Base-by-base conservation (phyloP, 2,113 vertebrate genomes). In the Tachuris rubrigastra region DNA sequence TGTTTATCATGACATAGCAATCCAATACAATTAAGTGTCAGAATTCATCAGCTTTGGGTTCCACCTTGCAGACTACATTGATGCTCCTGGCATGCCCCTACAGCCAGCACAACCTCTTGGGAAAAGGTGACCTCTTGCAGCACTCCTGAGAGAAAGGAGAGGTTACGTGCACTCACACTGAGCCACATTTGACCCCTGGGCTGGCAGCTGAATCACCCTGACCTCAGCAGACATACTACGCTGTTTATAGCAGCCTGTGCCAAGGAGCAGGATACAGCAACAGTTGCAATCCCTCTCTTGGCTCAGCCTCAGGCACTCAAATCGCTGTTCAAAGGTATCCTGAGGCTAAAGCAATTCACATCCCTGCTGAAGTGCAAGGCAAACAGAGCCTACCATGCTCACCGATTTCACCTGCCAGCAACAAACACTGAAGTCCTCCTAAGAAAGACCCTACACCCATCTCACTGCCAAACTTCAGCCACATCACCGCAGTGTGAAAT, bases 151-250 rank as follows among this genome's bases (percentile, higher is more conserved):
- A 60, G 56, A 67, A 81, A 60, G 58, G 49, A 50, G 31, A 49
- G 82, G 28, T 7, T 6, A 2, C 42, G 35, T 59, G 60, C 69
- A 86, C 74, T 22, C 24, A 12, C 4, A 27, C 39, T 21, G n/a
- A 74, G 71, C 33, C 39, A 77, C 0, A 0, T 46, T 55, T 67
- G 68, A 39, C 59, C 35, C 73, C n/a, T 0, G 21, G 42, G 41
- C 76, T 62, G 76, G 25, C 50, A 11, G 1, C 2, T 75, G 60
- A 81, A 39, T 42, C 23, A 12, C 73, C 37, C 13, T 30, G 60
- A 85, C 47, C 74, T 75, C 65, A 24, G 73, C n/a, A 2, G 25
- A 16, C 56, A n/a, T 80, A 33, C 25, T 46, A 4, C 0, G 0
- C 67, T 72, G 80, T 89, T 94, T 71, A 58, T 7, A 63, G 14